Base-by-base conservation (phyloP, 2,113 vertebrate species). In the Nothoprocta pentlandii region DNA sequence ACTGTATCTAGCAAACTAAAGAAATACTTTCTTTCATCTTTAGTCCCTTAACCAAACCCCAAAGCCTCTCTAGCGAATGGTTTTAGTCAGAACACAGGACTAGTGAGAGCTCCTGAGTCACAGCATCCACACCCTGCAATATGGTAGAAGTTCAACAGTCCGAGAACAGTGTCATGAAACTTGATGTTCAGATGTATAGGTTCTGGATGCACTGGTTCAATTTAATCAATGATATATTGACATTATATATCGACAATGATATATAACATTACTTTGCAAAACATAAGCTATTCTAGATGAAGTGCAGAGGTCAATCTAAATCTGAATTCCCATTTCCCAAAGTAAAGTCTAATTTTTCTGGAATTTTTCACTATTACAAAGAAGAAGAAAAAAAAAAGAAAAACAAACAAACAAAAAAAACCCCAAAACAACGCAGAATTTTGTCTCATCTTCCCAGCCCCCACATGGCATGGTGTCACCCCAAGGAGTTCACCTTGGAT, bases 401-500 rank as follows among this genome's bases (percentile, higher is more conserved):
- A 34, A 34, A 34, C 34, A 49, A 23, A 49, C 23, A 49, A 46
- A 16, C 19, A 17, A 49, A 21, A 20, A 46, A 46, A 46, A 46
- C 5, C 34, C 34, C 34, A 34, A 34, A 34, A 34, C 34, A 16
- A 16, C 44, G 16, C 46, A 47, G 21, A 49, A 22, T 49, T 49
- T 20, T 49, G 49, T 49, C 21, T 21, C 49, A 22, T 49, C 49
- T 20, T 49, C 49, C 21, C 49, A 22, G 49, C 47, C 47, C 46
- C 47, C 5, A 5, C 21, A 34, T 82, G 85, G 56, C 42, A 82
- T 44, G 78, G 79, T 2, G 0, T 44, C 85, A 90, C 28, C 92
- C 87, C 62, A 87, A 69, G 92, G 96, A 91, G 86, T 94, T 90
- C 71, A 93, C 87, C 89, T 92, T 83, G 68, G 23, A 93, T 58